Base-by-base conservation (phyloP, 2,113 vertebrate species). In the Sinosuthora webbiana region DNA sequence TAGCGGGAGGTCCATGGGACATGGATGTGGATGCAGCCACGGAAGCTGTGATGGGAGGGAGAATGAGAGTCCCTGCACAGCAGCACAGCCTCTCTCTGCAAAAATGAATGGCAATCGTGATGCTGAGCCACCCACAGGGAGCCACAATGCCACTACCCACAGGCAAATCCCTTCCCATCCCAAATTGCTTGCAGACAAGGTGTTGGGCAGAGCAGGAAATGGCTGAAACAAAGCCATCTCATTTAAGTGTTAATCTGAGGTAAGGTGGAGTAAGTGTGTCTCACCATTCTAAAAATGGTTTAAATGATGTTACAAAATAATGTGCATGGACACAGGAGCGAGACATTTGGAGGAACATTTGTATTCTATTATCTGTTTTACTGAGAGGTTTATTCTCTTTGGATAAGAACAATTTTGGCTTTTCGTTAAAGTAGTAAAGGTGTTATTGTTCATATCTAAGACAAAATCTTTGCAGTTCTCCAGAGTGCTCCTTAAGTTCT, bases 241-340 rank as follows among this genome's bases (percentile, higher is more conserved):
- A 63, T 45, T 90, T 42, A 84, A 79, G 52, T 75, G 65, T 55
- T 64, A 60, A 83, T 73, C n/a, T 55, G 69, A 70, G 39, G 11
- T 50, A 69, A 69, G 5, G 64, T 33, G 35, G 24, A 52, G 4
- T 30, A 33, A 12, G 19, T 42, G 37, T 53, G 52, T 44, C 52
- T 90, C 35, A 71, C 41, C 65, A 10, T 33, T 73, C 57, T 35
- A 80, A 92, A 85, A 69, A 59, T 65, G 11, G 35, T 35, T 89
- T 77, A 30, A 37, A 50, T 53, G 2, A 44, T 28, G 41, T 70
- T 87, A 81, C 20, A 53, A 83, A 94, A 49, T 64, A 80, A 52
- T 0, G 0, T 15, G 17, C 33, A 31, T 6, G 37, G 37, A 39
- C 49, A 60, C 3, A 37, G 25, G 15, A 69, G 23, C 5, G 25